Evolutionary conservation across 1,140 invertebrate genomes (phyloP), one percentile per base, ranked within the genome.

Genomic region (Augochlora pura): DNA sequence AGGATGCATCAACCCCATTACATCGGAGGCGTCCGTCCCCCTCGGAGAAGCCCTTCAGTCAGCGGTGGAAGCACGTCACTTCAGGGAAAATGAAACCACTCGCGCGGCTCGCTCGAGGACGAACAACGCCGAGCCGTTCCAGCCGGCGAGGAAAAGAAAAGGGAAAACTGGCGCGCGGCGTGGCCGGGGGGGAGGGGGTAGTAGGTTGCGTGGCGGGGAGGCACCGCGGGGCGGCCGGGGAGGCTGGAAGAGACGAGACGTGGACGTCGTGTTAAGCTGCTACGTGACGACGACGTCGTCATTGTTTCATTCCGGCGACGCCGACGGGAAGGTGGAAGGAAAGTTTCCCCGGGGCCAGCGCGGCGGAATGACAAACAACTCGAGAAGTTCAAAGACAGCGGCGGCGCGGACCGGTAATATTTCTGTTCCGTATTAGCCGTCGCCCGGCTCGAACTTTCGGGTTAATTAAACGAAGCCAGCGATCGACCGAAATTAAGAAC

Each of bases 1-100:
- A 46, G 21, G 52, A 54, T 72, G 77, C 71, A 85, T 84, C 83
- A 71, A 80, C 65, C 79, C 63, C 71, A 80, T 85, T 85, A 85
- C 32, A 27, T n/a, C 25, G 27, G 27, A 60, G 52, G 21, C 65
- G 68, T 76, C 18, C 49, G 46, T 32, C 42, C 59, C 42, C 42
- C 59, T 64, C 59, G 70, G 46, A 62, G 46, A 65, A 59, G 38
- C 52, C 77, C 72, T 76, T 80, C 57, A 79, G 69, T 80, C 49
- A 52, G 18, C 62, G 21, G 21, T 42, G 25, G 16, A 32, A 68
- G 54, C 32, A 10, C 74, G 69, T 77, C 72, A 81, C 65, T 73
- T 81, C 54, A 18, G 16, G 27, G 52, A 77, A 73, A 42, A 81
- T 39, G 75, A 77, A 81, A 81, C 66, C 73, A 69, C 69, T 32